Evolutionary conservation across 2,888 invertebrate genomes (phyloP).

Genomic region (Agrotis clavis): DNA sequence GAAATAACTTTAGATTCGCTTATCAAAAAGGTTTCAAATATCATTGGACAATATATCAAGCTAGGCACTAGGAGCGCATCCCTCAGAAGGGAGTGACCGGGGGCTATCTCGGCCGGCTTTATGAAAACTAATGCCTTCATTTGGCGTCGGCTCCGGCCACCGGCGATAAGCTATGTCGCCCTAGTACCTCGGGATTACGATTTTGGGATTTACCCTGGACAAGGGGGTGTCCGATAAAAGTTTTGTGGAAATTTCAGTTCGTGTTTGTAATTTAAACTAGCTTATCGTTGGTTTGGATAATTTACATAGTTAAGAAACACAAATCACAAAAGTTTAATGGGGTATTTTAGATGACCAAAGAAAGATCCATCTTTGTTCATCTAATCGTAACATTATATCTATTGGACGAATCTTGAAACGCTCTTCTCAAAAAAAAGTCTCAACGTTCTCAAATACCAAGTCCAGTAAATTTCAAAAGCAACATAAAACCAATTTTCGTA

Average conservation of each 20-base stretch:
- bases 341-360: not conserved
- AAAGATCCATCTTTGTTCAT: not conserved
- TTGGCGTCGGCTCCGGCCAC: constrained; percentile 84
- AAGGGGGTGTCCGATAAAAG: constrained; percentile 81
- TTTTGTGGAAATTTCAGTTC: constrained; percentile 77
- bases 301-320: not conserved
- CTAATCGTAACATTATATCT: not conserved
- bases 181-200: constrained; percentile 87
- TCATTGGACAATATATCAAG: constrained; percentile 79
- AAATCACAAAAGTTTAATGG: not conserved
- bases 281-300: constrained; percentile 33
- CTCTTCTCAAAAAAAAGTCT: not conserved
- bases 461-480: constrained; percentile 24
- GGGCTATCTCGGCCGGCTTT: constrained; percentile 87
- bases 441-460: constrained; percentile 5
- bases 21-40: constrained; percentile 74
- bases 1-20: constrained; percentile 67
- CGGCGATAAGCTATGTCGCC: constrained; percentile 88
- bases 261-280: constrained; percentile 81
- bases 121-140: constrained; percentile 91
- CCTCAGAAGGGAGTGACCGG: constrained; percentile 80
- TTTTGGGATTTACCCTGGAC: constrained; percentile 80
- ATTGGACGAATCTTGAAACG: too few relatives aligned
- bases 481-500: constrained; percentile 53
- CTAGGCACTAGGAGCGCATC: constrained; percentile 76